These are phyloP conservation scores for Planococcus citri DNA, from an alignment of 1,140 invertebrate genomes.

Conservation along the genomic window DNA sequence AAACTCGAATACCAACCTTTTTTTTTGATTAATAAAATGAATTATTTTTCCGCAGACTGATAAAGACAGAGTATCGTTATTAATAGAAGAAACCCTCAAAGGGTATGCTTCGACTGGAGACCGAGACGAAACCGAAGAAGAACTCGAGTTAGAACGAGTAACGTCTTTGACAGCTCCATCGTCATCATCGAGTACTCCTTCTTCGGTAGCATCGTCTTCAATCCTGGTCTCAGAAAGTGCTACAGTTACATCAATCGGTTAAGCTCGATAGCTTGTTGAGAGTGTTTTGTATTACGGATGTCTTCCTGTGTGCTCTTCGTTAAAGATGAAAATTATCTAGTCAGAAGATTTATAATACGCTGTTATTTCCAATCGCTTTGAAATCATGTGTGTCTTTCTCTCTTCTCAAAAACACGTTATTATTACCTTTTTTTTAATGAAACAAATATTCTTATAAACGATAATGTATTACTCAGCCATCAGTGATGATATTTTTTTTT, in stretches of 20 bases:
- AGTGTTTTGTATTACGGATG: too few species aligned
- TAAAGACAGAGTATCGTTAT: constrained; percentile 53
- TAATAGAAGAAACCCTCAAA: constrained; percentile 55
- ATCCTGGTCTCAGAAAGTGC: not conserved
- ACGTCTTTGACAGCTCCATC: not conserved
- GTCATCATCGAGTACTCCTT: not conserved
- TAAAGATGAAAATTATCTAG: too few species aligned
- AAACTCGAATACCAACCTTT: constrained; percentile 11
- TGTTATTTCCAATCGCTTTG: too few species aligned
- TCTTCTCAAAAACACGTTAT: too few species aligned
- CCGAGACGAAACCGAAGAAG: not conserved
- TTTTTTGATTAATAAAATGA: not conserved
- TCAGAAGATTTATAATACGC: too few species aligned
- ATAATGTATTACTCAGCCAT: too few species aligned
- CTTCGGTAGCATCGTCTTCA: not conserved
- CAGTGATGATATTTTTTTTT: too few species aligned
- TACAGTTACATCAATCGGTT: not conserved
- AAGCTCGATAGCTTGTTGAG: too few species aligned
- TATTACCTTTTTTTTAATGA: too few species aligned
- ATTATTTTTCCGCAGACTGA: constrained; percentile 41
- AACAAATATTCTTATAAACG: too few species aligned
- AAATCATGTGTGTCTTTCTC: too few species aligned
- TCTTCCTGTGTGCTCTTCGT: too few species aligned
- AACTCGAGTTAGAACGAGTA: not conserved
- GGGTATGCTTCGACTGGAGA: not conserved